Base-by-base conservation (phyloP, 1,140 invertebrate genomes). In the Cylas formicarius region DNA sequence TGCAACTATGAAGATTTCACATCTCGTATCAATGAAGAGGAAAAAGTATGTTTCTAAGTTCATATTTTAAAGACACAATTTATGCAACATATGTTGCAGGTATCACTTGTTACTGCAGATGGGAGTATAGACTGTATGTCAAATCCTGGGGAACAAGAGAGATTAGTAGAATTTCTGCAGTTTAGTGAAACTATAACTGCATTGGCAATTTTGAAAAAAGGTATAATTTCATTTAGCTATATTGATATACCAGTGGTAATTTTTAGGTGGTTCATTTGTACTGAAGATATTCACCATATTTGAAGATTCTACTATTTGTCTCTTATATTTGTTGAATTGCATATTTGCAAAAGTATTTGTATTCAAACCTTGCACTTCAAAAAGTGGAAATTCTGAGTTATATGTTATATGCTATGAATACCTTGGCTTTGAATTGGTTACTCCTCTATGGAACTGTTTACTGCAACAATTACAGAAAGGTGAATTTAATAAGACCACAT, bases 221-320 rank as follows among this genome's bases (percentile, higher is more conserved):
- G 41, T 54, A 16, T 24, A n/a, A n/a, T n/a, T n/a, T n/a, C n/a
- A n/a, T n/a, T n/a, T n/a, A n/a, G n/a, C n/a, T n/a, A n/a, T n/a
- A n/a, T n/a, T n/a, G n/a, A n/a, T n/a, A n/a, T n/a, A n/a, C n/a
- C 3, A 40, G n/a, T 26, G 29, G 13, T 39, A 44, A 27, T 47
- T 71, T 71, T 48, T 61, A 76, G 80, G 78, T 40, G 92, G 92
- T 2, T 78, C 69, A 50, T 80, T 95, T 43, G 70, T 97, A 1
- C 60, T 96, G n/a, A 97, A 97, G 71, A 78, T 92, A 52, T 97
- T 97, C 58, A 97, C 92, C 1, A 75, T 84, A 31, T 95, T 90
- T 62, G 90, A 96, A 62, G 75, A 82, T 42, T 70, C 78, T 10
- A 82, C 88, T 2, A 70, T 94, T 0, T 82, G 78, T 37, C 60